Evolutionary conservation across 2,113 vertebrate genomes (phyloP), one percentile per base, ranked within the genome.

Genomic region (Pollachius pollachius): DNA sequence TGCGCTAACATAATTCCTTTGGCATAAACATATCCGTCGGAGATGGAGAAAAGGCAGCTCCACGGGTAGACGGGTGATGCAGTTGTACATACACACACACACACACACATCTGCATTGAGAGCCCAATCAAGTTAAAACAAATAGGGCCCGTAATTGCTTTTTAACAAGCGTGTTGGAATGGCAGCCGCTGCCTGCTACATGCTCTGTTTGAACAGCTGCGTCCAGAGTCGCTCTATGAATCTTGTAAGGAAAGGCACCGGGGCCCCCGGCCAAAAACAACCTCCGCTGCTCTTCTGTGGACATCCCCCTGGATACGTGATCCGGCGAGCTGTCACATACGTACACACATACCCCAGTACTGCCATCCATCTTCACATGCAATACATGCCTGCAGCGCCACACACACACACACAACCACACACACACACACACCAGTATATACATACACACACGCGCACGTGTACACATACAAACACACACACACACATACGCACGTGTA

Each of bases 121-220:
- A 88, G 92, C 87, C 84, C 87, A 85, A 83, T 89, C 87, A 90
- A 87, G 78, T 89, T 77, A 72, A 84, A 88, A 88, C 89, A 90
- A 92, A 92, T 89, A 91, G 37, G 73, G 69, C 56, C 60, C 60
- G 71, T 92, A 90, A 92, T 92, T 90, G 87, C 84, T 90, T 91
- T 92, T 91, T 92, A 92, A 92, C 89, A 81, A 89, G 80, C 85
- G 82, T 74, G 87, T 89, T 88, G 89, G 86, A 85, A 81, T 84
- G 84, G 83, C 81, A 79, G 84, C 71, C 73, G 60, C 74, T 72
- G 72, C 59, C 78, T 74, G 87, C 87, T 71, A 75, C 84, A 75
- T 81, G 81, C 85, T 89, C 80, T 92, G 90, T 92, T 92, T 92
- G 86, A 83, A 88, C 91, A 92, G 90, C 90, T 92, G 90, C 69